A percentile compares a stretch with the other conserved stretches of the same genome.
Conservation (phyloP, 2,113 vertebrate species). For the Festucalex cinctus region DNA sequence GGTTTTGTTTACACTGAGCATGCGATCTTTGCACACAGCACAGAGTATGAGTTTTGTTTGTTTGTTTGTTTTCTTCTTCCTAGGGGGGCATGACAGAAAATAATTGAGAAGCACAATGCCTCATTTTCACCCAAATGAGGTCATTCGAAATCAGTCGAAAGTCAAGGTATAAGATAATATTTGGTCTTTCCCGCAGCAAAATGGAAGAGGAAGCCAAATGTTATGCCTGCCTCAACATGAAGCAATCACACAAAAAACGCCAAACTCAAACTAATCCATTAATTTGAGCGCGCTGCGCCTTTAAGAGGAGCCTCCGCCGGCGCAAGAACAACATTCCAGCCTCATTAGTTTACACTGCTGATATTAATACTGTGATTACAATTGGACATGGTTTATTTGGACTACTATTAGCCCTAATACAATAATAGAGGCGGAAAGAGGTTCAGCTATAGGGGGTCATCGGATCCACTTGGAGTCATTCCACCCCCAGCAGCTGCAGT, state of each 20-base stretch:
- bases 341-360: slow-evolving; percentile 70
- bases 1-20: no score
- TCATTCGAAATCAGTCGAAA: slow-evolving; percentile 22
- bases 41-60: no score
- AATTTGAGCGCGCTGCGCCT: slow-evolving; percentile 53
- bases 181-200: slow-evolving; percentile 13
- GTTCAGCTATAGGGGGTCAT: slow-evolving; percentile 45
- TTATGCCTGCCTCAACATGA: slow-evolving; percentile 33
- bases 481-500: slow-evolving; percentile 59
- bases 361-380: slow-evolving; percentile 76
- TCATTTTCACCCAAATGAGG: neutral
- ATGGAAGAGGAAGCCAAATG: slow-evolving; percentile 24
- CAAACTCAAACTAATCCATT: slow-evolving; percentile 63
- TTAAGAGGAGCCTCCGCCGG: slow-evolving; percentile 53
- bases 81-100: no score
- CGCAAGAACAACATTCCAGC: slow-evolving; percentile 68
- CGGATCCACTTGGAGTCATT: slow-evolving; percentile 44
- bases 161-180: slow-evolving; percentile 25
- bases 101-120: no score
- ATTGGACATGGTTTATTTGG: slow-evolving; percentile 74
- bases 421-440: slow-evolving; percentile 75
- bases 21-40: no score
- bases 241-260: slow-evolving; percentile 51
- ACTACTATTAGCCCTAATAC: slow-evolving; percentile 76
- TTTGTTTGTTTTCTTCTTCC: no score